Evolutionary conservation across 1,140 invertebrate species (phyloP).

Genomic region (Saxidomus purpurata): DNA sequence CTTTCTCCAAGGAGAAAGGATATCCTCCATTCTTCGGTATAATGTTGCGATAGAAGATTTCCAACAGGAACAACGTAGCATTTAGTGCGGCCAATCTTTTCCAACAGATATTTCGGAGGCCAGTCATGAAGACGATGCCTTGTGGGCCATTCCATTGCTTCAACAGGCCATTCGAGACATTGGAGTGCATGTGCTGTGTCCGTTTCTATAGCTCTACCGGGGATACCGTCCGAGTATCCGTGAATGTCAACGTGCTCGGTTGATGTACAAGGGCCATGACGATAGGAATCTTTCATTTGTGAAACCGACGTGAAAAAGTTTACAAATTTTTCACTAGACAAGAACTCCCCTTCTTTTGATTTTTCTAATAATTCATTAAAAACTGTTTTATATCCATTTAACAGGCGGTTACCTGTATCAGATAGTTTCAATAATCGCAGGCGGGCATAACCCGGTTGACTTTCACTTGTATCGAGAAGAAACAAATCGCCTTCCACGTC

Average conservation of each 20-base stretch:
- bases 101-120: slow-evolving; percentile 27
- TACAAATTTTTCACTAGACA: slow-evolving; percentile 4
- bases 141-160: slow-evolving; percentile 52
- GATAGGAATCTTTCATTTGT: not conserved
- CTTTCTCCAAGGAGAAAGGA: slow-evolving; percentile 5
- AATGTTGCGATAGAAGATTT: not conserved
- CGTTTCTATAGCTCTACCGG: not conserved
- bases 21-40: not conserved
- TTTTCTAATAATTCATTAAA: not conserved
- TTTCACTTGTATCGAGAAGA: not conserved
- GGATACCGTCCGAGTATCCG: not conserved
- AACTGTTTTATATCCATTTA: not conserved
- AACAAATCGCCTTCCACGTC: not conserved
- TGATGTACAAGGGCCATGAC: slow-evolving; percentile 2
- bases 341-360: not conserved
- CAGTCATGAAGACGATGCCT: slow-evolving; percentile 27
- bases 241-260: not conserved
- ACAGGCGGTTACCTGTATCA: not conserved
- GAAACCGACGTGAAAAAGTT: not conserved
- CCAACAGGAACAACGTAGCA: slow-evolving; percentile 25
- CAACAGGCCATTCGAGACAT: slow-evolving; percentile 25
- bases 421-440: not conserved
- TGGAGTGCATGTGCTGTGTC: not conserved
- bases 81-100: slow-evolving; percentile 3
- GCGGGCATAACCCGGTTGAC: not conserved